phyloP scores from a whole-genome alignment of 2,113 vertebrate genomes.

The Promerops cafer region DNA sequence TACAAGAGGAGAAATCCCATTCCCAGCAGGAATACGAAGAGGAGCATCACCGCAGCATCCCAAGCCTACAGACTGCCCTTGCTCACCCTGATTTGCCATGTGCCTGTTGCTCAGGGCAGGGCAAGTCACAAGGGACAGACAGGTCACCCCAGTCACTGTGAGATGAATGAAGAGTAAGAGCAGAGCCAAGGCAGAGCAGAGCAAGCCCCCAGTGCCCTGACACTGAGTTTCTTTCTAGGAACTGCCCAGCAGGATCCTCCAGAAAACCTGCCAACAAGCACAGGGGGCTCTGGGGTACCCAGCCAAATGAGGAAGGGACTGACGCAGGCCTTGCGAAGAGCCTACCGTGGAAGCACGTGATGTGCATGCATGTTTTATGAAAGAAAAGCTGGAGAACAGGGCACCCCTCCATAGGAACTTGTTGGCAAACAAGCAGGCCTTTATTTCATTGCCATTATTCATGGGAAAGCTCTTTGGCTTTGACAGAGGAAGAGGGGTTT shows the following conservation, averaged over 20 bases:
- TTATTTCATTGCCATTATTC: not conserved
- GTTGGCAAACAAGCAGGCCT: not conserved
- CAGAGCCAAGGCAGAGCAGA: not conserved
- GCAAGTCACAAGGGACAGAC: not conserved
- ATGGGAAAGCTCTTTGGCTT: not conserved
- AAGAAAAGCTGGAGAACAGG: not conserved
- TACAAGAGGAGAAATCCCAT: not conserved
- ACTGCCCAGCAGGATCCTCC: not conserved
- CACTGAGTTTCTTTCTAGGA: not conserved
- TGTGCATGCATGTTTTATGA: not conserved
- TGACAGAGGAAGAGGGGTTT: not conserved
- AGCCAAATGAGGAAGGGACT: not conserved
- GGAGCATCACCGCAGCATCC: not conserved
- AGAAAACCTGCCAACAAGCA: not conserved
- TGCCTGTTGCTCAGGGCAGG: not conserved
- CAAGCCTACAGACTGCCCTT: not conserved
- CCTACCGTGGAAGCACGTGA: not conserved
- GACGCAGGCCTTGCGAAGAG: not conserved
- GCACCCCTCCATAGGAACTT: not conserved
- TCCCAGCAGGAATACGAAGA: not conserved
- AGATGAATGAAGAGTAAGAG: not conserved
- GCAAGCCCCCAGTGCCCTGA: not conserved
- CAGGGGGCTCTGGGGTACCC: not conserved
- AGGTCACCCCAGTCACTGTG: not conserved
- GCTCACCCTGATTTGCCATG: not conserved